A percentile compares a stretch with the other conserved stretches of the same genome.
Conservation (phyloP, 2,113 vertebrate genomes). For the Reinhardtius hippoglossoides region DNA sequence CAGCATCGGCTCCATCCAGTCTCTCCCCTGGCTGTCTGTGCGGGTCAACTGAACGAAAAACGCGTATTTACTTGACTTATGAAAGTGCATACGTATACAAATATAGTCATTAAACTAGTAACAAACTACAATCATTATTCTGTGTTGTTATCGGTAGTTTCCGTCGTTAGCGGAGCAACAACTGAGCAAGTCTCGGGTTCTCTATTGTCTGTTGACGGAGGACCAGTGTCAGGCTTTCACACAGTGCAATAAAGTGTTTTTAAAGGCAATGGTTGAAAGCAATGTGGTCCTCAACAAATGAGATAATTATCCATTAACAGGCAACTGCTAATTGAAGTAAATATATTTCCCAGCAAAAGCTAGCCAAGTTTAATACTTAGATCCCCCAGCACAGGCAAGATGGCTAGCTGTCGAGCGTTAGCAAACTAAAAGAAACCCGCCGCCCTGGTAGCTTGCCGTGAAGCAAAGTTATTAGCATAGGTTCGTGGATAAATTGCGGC, state of each 20-base stretch:
- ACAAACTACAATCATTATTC: not conserved
- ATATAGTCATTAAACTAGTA: not conserved
- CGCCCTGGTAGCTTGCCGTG: conserved; percentile 8
- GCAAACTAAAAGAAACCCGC: conserved; percentile 53
- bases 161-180: conserved; percentile 30
- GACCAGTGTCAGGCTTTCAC: conserved; percentile 12
- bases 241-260: conserved; percentile 37
- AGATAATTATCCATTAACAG: not conserved
- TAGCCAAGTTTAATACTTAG: conserved; percentile 56
- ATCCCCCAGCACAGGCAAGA: conserved; percentile 63
- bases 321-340: not conserved
- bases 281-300: not conserved
- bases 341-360: conserved; percentile 7
- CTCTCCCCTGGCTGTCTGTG: not conserved
- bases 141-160: not conserved
- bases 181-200: conserved; percentile 32
- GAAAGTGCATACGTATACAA: not conserved
- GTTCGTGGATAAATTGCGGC: conserved; percentile 11
- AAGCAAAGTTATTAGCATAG: conserved; percentile 48
- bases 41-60: conserved; percentile 10
- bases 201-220: conserved; percentile 61
- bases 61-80: not conserved
- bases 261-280: not conserved
- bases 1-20: conserved; percentile 44
- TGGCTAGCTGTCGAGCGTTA: conserved; percentile 68